Evolutionary conservation across 2,113 vertebrate species (phyloP).

Genomic region (Passer domesticus): DNA sequence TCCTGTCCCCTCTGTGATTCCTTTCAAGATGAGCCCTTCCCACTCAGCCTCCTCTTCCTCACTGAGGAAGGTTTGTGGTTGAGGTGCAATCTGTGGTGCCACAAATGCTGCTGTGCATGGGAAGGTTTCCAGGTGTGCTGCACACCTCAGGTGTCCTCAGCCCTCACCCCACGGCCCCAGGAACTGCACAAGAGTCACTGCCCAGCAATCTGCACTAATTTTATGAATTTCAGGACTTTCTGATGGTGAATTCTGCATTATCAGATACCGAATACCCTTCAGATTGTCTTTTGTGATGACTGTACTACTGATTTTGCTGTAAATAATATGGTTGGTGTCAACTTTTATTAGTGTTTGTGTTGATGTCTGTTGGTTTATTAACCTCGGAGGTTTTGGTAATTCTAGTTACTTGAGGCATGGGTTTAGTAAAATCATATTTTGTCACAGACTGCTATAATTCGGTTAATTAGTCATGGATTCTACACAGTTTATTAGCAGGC

Average conservation of each 20-base stretch:
- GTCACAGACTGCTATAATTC: conserved; percentile 70
- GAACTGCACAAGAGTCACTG: neutral
- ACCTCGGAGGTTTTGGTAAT: conserved; percentile 34
- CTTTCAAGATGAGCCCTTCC: neutral
- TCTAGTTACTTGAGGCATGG: conserved; percentile 32
- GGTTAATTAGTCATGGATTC: conserved; percentile 77
- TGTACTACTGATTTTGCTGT: neutral
- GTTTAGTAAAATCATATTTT: conserved; percentile 62
- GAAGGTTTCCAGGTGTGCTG: neutral
- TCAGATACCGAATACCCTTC: neutral
- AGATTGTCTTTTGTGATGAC: neutral
- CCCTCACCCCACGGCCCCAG: rapidly evolving
- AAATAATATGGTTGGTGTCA: conserved; percentile 11
- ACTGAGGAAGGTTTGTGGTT: neutral
- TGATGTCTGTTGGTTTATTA: conserved; percentile 26
- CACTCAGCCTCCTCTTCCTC: neutral
- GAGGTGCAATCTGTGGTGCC: neutral
- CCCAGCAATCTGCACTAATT: neutral
- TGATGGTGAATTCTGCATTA: neutral
- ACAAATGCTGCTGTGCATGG: neutral
- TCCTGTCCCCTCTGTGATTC: rapidly evolving
- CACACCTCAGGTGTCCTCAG: neutral
- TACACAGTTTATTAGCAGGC: conserved; percentile 69
- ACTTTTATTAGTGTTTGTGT: conserved; percentile 42
- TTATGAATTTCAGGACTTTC: neutral